Conservation (phyloP, 1,140 invertebrate species). For the Pentalonia nigronervosa region DNA sequence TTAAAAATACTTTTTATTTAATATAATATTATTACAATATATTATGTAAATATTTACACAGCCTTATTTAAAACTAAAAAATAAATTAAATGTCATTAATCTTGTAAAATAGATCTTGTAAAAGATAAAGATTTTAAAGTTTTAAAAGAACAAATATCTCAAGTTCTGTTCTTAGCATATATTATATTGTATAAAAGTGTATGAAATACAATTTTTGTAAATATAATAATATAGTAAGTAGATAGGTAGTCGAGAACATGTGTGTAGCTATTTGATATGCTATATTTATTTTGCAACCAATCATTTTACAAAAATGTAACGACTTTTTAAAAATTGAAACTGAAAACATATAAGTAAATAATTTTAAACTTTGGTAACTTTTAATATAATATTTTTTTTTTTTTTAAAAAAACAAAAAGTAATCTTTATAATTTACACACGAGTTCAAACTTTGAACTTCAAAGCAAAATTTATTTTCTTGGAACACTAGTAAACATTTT, state of each 20-base stretch:
- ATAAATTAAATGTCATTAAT: not conserved
- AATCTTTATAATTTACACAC: not conserved
- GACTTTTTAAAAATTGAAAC: not conserved
- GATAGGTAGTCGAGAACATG: not conserved
- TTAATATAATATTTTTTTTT: not conserved
- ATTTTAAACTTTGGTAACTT: not conserved
- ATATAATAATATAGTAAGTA: not conserved
- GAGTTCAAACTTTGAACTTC: no score
- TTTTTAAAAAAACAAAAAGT: not conserved
- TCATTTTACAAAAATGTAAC: not conserved
- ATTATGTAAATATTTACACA: not conserved
- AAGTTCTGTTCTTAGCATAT: not conserved
- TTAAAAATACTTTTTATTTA: not conserved
- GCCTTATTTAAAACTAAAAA: not conserved
- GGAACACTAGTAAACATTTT: not conserved
- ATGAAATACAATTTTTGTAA: not conserved
- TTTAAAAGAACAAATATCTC: not conserved
- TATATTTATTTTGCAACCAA: not conserved
- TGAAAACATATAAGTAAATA: not conserved
- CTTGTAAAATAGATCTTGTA: no score
- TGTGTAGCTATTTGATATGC: not conserved
- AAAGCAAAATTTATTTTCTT: not conserved
- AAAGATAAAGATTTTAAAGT: not conserved
- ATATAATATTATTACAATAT: not conserved
- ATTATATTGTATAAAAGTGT: not conserved